A percentile compares a stretch with the other conserved stretches of the same genome.
Evolutionary conservation across 2,888 invertebrate species (phyloP).

Genomic region (Drosophila hawaiiensis): DNA sequence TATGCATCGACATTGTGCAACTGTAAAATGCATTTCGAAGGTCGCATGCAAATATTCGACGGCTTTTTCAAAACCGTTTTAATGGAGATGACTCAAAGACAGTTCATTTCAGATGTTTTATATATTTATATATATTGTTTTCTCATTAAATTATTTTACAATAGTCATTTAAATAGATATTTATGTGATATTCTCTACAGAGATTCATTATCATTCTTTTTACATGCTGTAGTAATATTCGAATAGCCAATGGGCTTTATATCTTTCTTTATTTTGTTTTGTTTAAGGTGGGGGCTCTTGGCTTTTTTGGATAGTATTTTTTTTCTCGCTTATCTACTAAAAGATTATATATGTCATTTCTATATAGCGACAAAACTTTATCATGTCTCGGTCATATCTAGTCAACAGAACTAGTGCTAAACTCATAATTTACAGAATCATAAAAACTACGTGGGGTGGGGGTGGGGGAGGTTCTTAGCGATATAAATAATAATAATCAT

Average conservation of each 20-base stretch:
- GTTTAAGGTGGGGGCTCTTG: slow-evolving; percentile 2
- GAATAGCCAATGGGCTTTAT: slow-evolving; percentile 49
- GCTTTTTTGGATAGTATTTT: slow-evolving; percentile 17
- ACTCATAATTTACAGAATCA: slow-evolving; percentile 54
- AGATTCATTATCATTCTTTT: slow-evolving; percentile 38
- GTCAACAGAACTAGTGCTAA: slow-evolving; percentile 58
- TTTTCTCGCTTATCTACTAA: slow-evolving; percentile 42
- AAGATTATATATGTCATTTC: slow-evolving; percentile 49
- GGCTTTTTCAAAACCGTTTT: neutral
- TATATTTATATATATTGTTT: slow-evolving; percentile 38
- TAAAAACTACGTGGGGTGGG: slow-evolving; percentile 32
- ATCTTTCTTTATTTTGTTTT: neutral
- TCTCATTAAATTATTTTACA: slow-evolving; percentile 60
- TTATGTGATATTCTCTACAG: slow-evolving; percentile 28
- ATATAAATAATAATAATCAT: slow-evolving; percentile 69
- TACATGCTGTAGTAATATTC: slow-evolving; percentile 51
- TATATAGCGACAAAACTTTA: slow-evolving; percentile 58
- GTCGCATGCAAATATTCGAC: slow-evolving; percentile 44
- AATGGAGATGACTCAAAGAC: neutral
- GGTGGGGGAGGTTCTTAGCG: slow-evolving; percentile 39
- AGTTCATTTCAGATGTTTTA: slow-evolving; percentile 10
- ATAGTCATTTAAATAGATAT: slow-evolving; percentile 47
- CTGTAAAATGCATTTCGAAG: slow-evolving; percentile 57
- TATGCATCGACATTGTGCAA: slow-evolving; percentile 54
- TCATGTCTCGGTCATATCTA: slow-evolving; percentile 29